Conservation (phyloP, 37 sponge, comb jelly and placozoan species). For the Tethya wilhelma region DNA sequence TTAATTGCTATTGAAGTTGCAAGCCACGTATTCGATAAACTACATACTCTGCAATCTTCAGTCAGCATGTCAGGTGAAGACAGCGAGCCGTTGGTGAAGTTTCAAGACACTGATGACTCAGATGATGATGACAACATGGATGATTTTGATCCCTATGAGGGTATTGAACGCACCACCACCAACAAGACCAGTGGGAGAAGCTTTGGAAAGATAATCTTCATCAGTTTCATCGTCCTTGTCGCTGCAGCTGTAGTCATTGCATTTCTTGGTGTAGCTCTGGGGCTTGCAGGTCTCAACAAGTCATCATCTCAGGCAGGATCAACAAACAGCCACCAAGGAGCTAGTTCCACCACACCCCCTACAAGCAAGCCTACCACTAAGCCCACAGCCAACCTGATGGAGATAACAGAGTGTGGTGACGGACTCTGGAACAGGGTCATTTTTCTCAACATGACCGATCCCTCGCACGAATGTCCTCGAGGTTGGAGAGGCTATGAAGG, state of each 20-base stretch:
- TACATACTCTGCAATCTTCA: not conserved
- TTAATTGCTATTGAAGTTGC: too few relatives aligned
- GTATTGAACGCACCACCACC: not conserved
- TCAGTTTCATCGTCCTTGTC: not conserved
- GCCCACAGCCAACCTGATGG: not conserved
- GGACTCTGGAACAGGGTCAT: slow-evolving; percentile 17
- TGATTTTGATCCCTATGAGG: not conserved
- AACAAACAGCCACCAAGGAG: not conserved
- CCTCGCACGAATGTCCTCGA: slow-evolving; percentile 22
- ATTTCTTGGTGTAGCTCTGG: not conserved
- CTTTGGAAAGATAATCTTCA: not conserved
- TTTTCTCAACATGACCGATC: slow-evolving; percentile 27
- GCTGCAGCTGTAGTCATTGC: not conserved
- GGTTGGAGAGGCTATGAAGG: not conserved
- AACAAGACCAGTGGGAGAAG: not conserved
- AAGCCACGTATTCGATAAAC: too few relatives aligned
- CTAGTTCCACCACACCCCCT: not conserved
- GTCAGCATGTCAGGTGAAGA: not conserved
- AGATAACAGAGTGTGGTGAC: slow-evolving; percentile 3
- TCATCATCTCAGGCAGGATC: too few relatives aligned
- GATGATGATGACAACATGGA: not conserved
- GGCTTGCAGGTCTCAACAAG: not conserved
- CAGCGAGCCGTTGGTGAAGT: not conserved
- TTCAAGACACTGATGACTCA: not conserved
- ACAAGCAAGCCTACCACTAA: not conserved